A percentile compares a stretch with the other conserved stretches of the same genome.
Evolutionary conservation across 2,797 vertebrate genomes (phyloP).

Genomic region (Lutjanus argentimaculatus): DNA sequence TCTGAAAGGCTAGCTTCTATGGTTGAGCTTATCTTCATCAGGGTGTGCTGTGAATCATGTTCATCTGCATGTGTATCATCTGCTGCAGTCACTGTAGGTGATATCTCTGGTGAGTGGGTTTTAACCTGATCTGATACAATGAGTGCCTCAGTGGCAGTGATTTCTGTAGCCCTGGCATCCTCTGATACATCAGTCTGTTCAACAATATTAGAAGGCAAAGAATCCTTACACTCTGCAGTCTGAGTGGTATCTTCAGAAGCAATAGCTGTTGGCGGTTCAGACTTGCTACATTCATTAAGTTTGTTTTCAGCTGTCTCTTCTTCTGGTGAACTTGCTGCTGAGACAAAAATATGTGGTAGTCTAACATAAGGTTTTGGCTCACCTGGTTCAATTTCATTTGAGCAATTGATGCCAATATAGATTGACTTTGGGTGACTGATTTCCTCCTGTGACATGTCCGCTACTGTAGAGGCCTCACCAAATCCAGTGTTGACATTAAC

Average conservation of each 20-base stretch:
- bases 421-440: slow-evolving; percentile 62
- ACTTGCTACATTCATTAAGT: slow-evolving; percentile 19
- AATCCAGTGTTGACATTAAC: neutral
- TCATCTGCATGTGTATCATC: slow-evolving; percentile 23
- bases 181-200: slow-evolving; percentile 31
- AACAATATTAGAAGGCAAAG: slow-evolving; percentile 24
- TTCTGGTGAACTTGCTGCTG: slow-evolving; percentile 84
- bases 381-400: slow-evolving; percentile 47
- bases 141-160: slow-evolving; percentile 10
- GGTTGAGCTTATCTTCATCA: slow-evolving; percentile 24
- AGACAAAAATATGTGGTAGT: slow-evolving; percentile 85
- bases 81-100: slow-evolving; percentile 8
- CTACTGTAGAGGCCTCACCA: slow-evolving; percentile 29
- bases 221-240: slow-evolving; percentile 36
- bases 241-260: slow-evolving; percentile 30
- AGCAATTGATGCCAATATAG: slow-evolving; percentile 74
- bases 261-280: slow-evolving; percentile 35
- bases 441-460: slow-evolving; percentile 29
- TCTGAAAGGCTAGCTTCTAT: slow-evolving; percentile 18
- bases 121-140: slow-evolving; percentile 39
- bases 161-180: slow-evolving; percentile 23
- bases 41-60: slow-evolving; percentile 14
- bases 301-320: slow-evolving; percentile 70
- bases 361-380: slow-evolving; percentile 70
- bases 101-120: slow-evolving; percentile 31